Evolutionary conservation across 1,140 invertebrate genomes (phyloP).

Genomic region (Drosophila melanica): DNA sequence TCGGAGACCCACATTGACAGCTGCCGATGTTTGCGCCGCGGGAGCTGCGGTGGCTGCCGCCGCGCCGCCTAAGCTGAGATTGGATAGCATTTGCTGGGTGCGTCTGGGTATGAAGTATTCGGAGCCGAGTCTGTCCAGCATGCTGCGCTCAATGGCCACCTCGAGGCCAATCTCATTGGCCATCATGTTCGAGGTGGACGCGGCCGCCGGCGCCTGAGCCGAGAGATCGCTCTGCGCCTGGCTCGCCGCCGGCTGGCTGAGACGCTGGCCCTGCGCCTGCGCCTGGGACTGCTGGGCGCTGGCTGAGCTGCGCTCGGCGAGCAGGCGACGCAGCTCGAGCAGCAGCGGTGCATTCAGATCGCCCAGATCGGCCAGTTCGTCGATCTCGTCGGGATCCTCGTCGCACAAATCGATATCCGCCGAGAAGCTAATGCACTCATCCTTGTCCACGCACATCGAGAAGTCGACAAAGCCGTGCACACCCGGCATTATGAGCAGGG

Average conservation of each 20-base stretch:
- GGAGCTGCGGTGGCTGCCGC: neutral
- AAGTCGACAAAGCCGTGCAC: slow-evolving; percentile 56
- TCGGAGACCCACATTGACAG: neutral
- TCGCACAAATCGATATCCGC: slow-evolving; percentile 37
- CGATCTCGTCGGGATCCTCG: slow-evolving; percentile 33
- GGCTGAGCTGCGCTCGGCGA: neutral
- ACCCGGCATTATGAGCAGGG: neutral
- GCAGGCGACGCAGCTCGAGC: slow-evolving; percentile 1
- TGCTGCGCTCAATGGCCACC: slow-evolving; percentile 48
- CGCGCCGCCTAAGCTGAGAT: neutral
- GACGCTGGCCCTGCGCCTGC: neutral
- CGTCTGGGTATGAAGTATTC: slow-evolving; percentile 1
- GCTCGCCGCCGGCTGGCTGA: neutral
- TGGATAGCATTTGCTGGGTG: neutral
- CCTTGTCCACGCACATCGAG: slow-evolving; percentile 37
- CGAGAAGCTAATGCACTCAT: slow-evolving; percentile 45
- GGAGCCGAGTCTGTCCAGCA: slow-evolving; percentile 8
- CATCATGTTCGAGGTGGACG: neutral
- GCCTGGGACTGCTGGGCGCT: neutral
- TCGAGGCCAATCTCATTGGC: slow-evolving; percentile 26
- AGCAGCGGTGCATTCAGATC: neutral
- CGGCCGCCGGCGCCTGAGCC: neutral
- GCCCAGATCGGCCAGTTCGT: neutral
- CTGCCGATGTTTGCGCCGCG: neutral
- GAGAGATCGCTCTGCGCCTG: neutral